Evolutionary conservation across 2,888 invertebrate genomes (phyloP).

Genomic region (Crocallis elinguaria): DNA sequence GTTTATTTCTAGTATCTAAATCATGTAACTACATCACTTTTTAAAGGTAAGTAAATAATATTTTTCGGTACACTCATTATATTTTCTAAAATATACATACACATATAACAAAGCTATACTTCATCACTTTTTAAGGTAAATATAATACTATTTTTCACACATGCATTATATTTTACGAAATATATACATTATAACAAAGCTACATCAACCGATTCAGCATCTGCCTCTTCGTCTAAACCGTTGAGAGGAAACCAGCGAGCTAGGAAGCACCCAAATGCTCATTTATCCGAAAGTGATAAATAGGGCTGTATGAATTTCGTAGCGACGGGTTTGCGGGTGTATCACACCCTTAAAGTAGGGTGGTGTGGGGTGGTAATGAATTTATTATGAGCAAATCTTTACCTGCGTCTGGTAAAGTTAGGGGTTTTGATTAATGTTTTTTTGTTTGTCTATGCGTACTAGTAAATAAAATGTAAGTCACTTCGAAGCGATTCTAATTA

Average conservation of each 20-base stretch:
- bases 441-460: not conserved
- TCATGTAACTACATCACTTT: too few species aligned
- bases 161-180: not conserved
- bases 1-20: too few species aligned
- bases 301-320: slow-evolving; percentile 66
- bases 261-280: slow-evolving; percentile 64
- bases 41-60: too few species aligned
- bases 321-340: slow-evolving; percentile 22
- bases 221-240: slow-evolving; percentile 20
- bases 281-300: slow-evolving; percentile 79
- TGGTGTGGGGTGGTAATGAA: slow-evolving; percentile 29
- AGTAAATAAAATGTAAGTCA: too few species aligned
- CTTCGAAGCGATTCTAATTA: too few species aligned
- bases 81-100: too few species aligned
- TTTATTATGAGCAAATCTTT: slow-evolving; percentile 42
- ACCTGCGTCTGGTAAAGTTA: slow-evolving; percentile 26
- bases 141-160: too few species aligned
- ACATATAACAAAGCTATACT: too few species aligned
- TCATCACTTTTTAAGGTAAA: too few species aligned
- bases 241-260: slow-evolving; percentile 49
- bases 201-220: not conserved
- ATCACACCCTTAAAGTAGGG: slow-evolving; percentile 15
- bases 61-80: too few species aligned
- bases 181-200: not conserved
- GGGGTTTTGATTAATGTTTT: slow-evolving; percentile 12